A percentile compares a stretch with the other conserved stretches of the same genome.
phyloP scores from a whole-genome alignment of 2,113 vertebrate species.

The Echinops telfairi region DNA sequence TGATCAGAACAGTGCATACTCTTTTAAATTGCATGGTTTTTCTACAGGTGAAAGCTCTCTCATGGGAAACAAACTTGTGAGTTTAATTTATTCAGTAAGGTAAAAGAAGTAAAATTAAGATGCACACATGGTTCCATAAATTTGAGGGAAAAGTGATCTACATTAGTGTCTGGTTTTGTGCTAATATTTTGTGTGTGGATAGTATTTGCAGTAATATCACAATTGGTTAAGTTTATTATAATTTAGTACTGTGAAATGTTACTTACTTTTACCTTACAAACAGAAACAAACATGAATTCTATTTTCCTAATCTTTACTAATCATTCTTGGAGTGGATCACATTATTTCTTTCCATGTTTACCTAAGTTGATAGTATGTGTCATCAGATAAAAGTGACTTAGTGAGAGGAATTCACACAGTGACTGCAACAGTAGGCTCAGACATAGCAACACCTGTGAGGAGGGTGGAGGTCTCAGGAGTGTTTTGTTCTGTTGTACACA shows the following conservation, averaged over 20 bases:
- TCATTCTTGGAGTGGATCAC: slow-evolving; percentile 7
- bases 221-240: slow-evolving; percentile 14
- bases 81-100: slow-evolving; percentile 49
- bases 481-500: no score
- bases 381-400: not conserved
- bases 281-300: slow-evolving; percentile 17
- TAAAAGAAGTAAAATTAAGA: slow-evolving; percentile 42
- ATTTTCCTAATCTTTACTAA: slow-evolving; percentile 50
- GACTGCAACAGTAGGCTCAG: no score
- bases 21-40: slow-evolving; percentile 20
- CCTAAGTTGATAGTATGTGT: slow-evolving; percentile 44
- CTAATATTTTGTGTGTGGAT: slow-evolving; percentile 39
- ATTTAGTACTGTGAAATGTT: slow-evolving; percentile 61
- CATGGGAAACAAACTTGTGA: not conserved
- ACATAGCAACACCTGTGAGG: no score
- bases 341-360: slow-evolving; percentile 42
- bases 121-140: not conserved
- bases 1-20: not conserved
- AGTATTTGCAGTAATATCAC: not conserved
- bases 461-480: no score
- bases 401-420: no score
- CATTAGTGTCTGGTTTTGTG: not conserved
- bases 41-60: not conserved
- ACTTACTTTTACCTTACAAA: slow-evolving; percentile 45
- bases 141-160: slow-evolving; percentile 58